Conservation (phyloP, 2,797 vertebrate species). For the Rhyacichthys aspro region DNA sequence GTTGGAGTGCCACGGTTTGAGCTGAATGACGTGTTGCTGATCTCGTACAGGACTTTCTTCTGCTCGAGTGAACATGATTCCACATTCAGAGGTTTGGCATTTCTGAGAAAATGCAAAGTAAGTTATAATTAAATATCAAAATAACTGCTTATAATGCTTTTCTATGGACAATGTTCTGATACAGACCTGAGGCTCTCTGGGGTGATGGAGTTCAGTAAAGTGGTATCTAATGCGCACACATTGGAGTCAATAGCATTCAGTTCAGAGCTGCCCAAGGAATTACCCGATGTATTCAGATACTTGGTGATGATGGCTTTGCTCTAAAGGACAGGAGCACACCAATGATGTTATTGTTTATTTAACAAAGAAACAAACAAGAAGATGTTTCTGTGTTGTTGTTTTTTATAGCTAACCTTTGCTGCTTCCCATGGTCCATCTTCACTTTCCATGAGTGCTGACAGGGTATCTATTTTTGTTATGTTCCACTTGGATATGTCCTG, state of each 20-base stretch:
- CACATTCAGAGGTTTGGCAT: slow-evolving; percentile 50
- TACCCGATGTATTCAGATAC: slow-evolving; percentile 55
- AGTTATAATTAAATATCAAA: not conserved
- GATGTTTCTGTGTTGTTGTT: too few species aligned
- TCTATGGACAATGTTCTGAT: not conserved
- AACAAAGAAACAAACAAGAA: not conserved
- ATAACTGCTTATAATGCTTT: not conserved
- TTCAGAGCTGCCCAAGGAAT: slow-evolving; percentile 56
- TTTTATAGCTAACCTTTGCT: slow-evolving; percentile 46
- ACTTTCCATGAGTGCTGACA: slow-evolving; percentile 57
- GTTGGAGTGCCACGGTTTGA: not conserved
- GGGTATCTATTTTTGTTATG: slow-evolving; percentile 59
- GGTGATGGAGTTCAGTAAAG: slow-evolving; percentile 55
- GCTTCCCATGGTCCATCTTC: slow-evolving; percentile 56
- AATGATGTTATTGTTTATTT: not conserved
- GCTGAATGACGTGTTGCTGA: slow-evolving; percentile 57
- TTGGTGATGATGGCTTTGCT: slow-evolving; percentile 67
- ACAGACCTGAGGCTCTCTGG: slow-evolving; percentile 54
- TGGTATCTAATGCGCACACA: slow-evolving; percentile 63
- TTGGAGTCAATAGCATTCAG: slow-evolving; percentile 59
- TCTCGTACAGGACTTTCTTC: slow-evolving; percentile 63
- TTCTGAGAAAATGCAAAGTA: slow-evolving; percentile 42
- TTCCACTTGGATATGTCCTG: slow-evolving; percentile 69
- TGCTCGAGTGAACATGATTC: slow-evolving; percentile 64
- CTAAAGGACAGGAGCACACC: slow-evolving; percentile 46